phyloP scores from a whole-genome alignment of 2,113 vertebrate genomes.

The Plestiodon gilberti region DNA sequence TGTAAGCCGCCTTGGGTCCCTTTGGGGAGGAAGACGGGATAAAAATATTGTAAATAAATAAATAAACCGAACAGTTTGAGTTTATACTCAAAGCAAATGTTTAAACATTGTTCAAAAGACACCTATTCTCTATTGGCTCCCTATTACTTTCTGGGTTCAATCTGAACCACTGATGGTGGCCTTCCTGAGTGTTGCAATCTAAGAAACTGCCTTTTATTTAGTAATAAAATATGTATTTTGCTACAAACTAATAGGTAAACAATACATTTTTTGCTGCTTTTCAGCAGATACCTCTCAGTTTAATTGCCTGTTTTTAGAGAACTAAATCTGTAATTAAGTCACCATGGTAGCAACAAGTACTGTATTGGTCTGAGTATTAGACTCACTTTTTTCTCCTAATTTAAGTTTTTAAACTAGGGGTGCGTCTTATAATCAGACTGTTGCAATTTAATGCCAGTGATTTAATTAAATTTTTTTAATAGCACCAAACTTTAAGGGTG shows the following conservation, averaged over 20 bases:
- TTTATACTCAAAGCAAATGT: background rate
- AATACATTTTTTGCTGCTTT: background rate
- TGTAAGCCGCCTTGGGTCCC: too few species aligned
- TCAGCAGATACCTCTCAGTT: background rate
- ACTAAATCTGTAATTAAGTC: background rate
- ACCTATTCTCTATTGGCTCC: background rate
- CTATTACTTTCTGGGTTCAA: background rate
- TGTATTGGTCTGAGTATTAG: too few species aligned
- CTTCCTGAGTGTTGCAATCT: background rate
- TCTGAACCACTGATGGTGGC: too few species aligned
- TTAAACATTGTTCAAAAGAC: background rate
- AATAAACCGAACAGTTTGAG: background rate
- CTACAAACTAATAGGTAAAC: background rate
- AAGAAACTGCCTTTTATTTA: background rate
- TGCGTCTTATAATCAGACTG: too few species aligned
- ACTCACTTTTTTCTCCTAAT: too few species aligned
- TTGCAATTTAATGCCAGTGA: too few species aligned
- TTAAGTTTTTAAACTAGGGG: too few species aligned
- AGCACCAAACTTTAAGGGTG: too few species aligned
- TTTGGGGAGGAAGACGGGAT: too few species aligned
- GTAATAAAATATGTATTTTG: background rate
- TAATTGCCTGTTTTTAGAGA: background rate
- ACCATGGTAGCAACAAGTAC: background rate
- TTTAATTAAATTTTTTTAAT: too few species aligned
- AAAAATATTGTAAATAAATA: too few species aligned